Evolutionary conservation across 2,797 vertebrate genomes (phyloP).

Genomic region (Aeoliscus strigatus): DNA sequence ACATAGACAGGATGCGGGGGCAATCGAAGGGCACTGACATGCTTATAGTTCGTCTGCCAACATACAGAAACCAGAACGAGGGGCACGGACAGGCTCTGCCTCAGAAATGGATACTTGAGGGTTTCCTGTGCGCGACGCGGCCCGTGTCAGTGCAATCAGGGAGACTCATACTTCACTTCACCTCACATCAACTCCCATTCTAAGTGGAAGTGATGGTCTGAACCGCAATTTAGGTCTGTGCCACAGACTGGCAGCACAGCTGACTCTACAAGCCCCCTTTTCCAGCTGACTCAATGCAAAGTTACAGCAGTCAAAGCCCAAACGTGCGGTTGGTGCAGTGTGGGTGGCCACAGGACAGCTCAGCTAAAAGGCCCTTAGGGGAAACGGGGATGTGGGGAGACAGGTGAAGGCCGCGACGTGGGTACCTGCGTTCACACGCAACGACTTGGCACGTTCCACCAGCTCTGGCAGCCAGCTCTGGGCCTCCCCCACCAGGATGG

Average conservation of each 20-base stretch:
- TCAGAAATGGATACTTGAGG: conserved; percentile 51
- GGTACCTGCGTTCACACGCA: conserved; percentile 92
- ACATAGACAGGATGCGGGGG: conserved; percentile 20
- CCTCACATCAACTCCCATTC: conserved; percentile 46
- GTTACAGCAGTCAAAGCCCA: conserved; percentile 52
- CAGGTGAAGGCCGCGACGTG: conserved; percentile 20
- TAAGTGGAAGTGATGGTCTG: conserved; percentile 46
- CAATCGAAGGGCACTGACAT: conserved; percentile 23
- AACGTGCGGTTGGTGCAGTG: conserved; percentile 62
- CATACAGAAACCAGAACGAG: conserved; percentile 40
- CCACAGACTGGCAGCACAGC: conserved; percentile 72
- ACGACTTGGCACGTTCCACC: conserved; percentile 85
- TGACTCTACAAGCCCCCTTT: conserved; percentile 63
- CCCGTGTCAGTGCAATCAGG: conserved; percentile 32
- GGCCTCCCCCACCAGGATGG: conserved; percentile 88
- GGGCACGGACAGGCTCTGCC: conserved; percentile 53
- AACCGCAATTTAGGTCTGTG: conserved; percentile 58
- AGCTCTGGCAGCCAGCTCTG: conserved; percentile 90
- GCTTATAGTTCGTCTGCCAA: conserved; percentile 29
- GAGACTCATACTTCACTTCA: conserved; percentile 39
- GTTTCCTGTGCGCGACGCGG: conserved; percentile 53
- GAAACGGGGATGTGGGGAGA: conserved; percentile 9
- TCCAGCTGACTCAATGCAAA: conserved; percentile 58
- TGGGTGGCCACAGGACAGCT: conserved; percentile 69
- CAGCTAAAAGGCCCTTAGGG: conserved; percentile 30